These are phyloP conservation scores for Austrofundulus limnaeus DNA, from an alignment of 2,113 vertebrate species.

Conservation along the genomic window DNA sequence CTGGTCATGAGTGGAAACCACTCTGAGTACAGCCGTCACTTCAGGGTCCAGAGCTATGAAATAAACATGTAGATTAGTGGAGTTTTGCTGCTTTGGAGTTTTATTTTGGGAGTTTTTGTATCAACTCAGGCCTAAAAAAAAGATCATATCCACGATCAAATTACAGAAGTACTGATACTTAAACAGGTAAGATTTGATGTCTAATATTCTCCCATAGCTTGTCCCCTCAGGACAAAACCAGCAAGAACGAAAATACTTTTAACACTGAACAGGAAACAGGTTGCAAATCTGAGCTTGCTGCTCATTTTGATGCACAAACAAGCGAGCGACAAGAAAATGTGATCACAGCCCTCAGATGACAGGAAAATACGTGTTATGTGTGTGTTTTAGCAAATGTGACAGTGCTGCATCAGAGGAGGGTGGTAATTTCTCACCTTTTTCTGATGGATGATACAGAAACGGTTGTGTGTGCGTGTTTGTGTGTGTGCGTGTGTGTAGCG, in stretches of 20 bases:
- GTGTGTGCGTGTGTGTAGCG: background rate
- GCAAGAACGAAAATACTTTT: too few relatives aligned
- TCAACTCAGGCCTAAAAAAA: too few relatives aligned
- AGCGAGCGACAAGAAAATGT: background rate
- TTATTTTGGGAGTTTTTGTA: too few relatives aligned
- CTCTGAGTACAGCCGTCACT: background rate
- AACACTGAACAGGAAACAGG: too few relatives aligned
- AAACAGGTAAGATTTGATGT: too few relatives aligned
- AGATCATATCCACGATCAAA: too few relatives aligned
- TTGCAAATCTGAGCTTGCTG: background rate
- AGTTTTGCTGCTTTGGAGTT: too few relatives aligned
- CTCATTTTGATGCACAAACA: background rate
- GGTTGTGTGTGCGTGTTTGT: background rate
- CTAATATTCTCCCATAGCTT: too few relatives aligned
- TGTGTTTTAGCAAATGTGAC: slow-evolving; percentile 9
- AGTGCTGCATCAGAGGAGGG: slow-evolving; percentile 17
- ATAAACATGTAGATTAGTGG: too few relatives aligned
- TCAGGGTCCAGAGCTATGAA: too few relatives aligned
- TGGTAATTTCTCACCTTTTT: slow-evolving; percentile 46
- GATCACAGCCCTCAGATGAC: background rate
- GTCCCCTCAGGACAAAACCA: too few relatives aligned
- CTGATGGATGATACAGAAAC: slow-evolving; percentile 16
- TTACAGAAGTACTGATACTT: too few relatives aligned
- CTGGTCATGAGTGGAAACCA: background rate
- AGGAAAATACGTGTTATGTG: background rate